These are phyloP conservation scores for Argyra leucocephala DNA, from an alignment of 2,888 invertebrate genomes.

Conservation along the genomic window DNA sequence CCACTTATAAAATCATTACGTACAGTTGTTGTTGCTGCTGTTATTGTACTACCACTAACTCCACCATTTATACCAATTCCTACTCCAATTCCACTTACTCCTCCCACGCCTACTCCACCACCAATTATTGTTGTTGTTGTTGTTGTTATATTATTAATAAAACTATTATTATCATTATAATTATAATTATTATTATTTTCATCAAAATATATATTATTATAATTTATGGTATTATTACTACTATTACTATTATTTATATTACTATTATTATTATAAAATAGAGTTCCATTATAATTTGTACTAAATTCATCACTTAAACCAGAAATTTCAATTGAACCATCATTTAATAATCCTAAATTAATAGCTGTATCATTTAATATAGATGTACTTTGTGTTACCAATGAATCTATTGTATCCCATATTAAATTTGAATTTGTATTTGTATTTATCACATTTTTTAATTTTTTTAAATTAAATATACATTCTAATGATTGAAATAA, in stretches of 20 bases:
- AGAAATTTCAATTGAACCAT: not conserved
- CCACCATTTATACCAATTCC: not conserved
- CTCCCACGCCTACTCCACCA: conserved; percentile 14
- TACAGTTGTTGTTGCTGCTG: conserved; percentile 18
- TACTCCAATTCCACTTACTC: conserved; percentile 15
- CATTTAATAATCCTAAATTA: not conserved
- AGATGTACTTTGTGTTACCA: not conserved
- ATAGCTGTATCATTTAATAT: not conserved
- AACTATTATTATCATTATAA: not conserved
- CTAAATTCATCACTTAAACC: not conserved
- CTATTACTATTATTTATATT: not conserved
- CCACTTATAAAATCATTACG: conserved; percentile 12
- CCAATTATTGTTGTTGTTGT: not conserved
- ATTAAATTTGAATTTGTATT: not conserved
- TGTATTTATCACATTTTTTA: not conserved
- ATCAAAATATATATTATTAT: not conserved
- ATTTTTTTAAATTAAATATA: conserved; percentile 3
- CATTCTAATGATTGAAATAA: not conserved
- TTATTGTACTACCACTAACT: no score
- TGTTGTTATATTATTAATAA: not conserved
- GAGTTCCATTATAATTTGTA: not conserved
- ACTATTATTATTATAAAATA: not conserved
- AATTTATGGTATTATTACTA: not conserved
- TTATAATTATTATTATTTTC: not conserved
- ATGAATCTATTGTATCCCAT: not conserved